Percentiles rank a stretch among this genome's conserved stretches.
These are phyloP conservation scores for Drosophila ustulata DNA, from an alignment of 2,888 invertebrate species.

Conservation along the genomic window DNA sequence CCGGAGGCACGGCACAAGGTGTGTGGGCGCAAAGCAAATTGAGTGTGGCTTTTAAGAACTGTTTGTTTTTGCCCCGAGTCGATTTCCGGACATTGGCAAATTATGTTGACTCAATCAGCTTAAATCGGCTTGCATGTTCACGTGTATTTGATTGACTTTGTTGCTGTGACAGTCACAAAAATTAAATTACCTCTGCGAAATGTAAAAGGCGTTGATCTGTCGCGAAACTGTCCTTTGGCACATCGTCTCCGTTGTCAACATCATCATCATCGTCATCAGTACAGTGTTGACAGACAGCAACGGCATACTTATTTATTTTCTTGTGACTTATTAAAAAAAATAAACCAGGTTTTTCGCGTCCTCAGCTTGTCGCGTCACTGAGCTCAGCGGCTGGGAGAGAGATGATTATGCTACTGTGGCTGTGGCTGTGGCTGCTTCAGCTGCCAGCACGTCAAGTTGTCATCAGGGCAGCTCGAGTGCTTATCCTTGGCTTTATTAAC, in stretches of 20 bases:
- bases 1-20: conserved; percentile 42
- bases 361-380: conserved; percentile 14
- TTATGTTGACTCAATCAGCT: conserved; percentile 53
- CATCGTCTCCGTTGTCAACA: not conserved
- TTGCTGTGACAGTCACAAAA: conserved; percentile 42
- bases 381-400: conserved; percentile 4
- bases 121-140: conserved; percentile 38
- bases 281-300: conserved; percentile 11
- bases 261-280: conserved; percentile 1
- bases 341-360: conserved; percentile 26
- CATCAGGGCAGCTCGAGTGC: conserved; percentile 58
- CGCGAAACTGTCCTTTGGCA: conserved; percentile 23
- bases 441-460: conserved; percentile 59
- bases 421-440: conserved; percentile 21
- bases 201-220: conserved; percentile 32
- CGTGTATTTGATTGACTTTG: conserved; percentile 37
- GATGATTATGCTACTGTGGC: conserved; percentile 3
- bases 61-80: conserved; percentile 32
- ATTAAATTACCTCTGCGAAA: conserved; percentile 60
- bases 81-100: conserved; percentile 48
- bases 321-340: conserved; percentile 20
- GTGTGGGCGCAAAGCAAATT: conserved; percentile 48
- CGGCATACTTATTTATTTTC: conserved; percentile 21
- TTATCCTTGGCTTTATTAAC: conserved; percentile 65
- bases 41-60: conserved; percentile 29